phyloP scores from a whole-genome alignment of 2,113 vertebrate genomes.

The Acrocephalus arundinaceus region DNA sequence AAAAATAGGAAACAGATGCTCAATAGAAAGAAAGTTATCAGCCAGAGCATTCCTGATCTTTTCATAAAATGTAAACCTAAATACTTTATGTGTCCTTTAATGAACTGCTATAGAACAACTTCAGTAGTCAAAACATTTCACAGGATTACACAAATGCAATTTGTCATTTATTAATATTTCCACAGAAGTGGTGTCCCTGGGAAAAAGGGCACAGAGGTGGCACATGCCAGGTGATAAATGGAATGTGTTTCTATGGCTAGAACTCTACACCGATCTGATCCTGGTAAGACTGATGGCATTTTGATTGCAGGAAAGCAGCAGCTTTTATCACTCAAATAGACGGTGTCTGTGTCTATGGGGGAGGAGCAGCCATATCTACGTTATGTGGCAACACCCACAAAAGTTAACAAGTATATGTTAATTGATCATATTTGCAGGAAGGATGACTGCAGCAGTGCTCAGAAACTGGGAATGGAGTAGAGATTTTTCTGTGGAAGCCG shows the following conservation, averaged over 20 bases:
- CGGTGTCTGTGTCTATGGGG: neutral
- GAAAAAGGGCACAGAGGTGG: conserved; percentile 61
- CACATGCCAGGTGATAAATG: conserved; percentile 60
- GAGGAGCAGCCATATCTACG: conserved; percentile 26
- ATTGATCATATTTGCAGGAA: conserved; percentile 33
- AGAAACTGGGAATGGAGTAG: neutral
- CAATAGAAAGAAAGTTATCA: conserved; percentile 69
- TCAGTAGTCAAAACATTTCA: conserved; percentile 81
- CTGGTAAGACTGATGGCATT: conserved; percentile 19
- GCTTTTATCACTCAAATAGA: conserved; percentile 43
- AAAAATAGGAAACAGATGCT: conserved; percentile 83
- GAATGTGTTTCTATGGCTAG: conserved; percentile 5
- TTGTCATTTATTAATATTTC: conserved; percentile 73
- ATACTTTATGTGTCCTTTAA: conserved; percentile 81
- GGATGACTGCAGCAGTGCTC: neutral
- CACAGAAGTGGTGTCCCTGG: conserved; percentile 60
- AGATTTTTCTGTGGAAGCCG: neutral
- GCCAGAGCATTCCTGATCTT: conserved; percentile 78
- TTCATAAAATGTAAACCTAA: conserved; percentile 81
- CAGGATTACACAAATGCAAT: conserved; percentile 70
- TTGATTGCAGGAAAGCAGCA: conserved; percentile 38
- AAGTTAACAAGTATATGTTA: conserved; percentile 19
- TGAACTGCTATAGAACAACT: conserved; percentile 78
- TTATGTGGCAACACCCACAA: conserved; percentile 3
- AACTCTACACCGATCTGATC: neutral